These are phyloP conservation scores for Taenaris catops DNA, from an alignment of 2,888 invertebrate species.

Conservation along the genomic window DNA sequence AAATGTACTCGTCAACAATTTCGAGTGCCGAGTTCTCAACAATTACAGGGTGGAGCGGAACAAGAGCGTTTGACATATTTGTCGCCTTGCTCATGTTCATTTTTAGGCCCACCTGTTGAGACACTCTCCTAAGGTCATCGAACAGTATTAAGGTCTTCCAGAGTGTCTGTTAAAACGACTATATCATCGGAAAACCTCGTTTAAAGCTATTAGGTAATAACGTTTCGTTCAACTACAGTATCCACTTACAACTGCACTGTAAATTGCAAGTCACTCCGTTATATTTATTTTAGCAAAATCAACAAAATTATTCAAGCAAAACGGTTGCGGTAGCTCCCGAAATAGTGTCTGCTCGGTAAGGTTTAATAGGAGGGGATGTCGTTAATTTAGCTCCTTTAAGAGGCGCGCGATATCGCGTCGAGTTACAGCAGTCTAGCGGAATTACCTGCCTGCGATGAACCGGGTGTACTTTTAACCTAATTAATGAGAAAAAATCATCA, in stretches of 20 bases:
- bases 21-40: too few species aligned
- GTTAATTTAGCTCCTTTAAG: constrained; percentile 56
- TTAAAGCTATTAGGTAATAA: too few species aligned
- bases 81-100: too few species aligned
- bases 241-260: background rate
- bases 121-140: too few species aligned
- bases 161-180: too few species aligned
- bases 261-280: background rate
- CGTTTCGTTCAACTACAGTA: too few species aligned
- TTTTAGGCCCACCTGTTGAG: too few species aligned
- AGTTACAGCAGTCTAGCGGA: constrained; percentile 50
- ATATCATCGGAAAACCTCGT: too few species aligned
- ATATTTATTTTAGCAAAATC: constrained; percentile 14
- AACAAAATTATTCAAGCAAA: constrained; percentile 28
- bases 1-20: too few species aligned
- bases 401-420: constrained; percentile 44
- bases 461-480: constrained; percentile 64
- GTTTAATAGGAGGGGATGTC: constrained; percentile 63
- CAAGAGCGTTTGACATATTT: too few species aligned
- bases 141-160: too few species aligned
- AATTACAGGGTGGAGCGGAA: too few species aligned
- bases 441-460: constrained; percentile 46
- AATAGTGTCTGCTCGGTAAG: constrained; percentile 50
- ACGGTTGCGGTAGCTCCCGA: constrained; percentile 47
- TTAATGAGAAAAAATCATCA: constrained; percentile 55